Percentiles rank a stretch among this genome's conserved stretches.
Evolutionary conservation across 2,797 vertebrate species (phyloP).

Genomic region (Tachyglossus aculeatus): DNA sequence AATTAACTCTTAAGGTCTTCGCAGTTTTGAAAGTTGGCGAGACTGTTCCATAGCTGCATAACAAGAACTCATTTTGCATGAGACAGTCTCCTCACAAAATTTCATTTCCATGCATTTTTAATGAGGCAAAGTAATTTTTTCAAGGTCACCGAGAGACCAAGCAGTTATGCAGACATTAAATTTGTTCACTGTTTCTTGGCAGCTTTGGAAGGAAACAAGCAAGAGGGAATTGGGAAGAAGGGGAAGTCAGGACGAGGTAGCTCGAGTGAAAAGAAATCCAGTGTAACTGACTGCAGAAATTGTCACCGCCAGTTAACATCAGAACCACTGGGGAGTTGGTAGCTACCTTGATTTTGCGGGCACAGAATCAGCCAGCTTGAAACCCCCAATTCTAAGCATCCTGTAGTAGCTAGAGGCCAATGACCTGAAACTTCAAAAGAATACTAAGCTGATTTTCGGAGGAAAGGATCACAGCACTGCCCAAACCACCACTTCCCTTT

Average conservation of each 20-base stretch:
- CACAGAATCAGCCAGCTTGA: not conserved
- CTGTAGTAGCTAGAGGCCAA: too few relatives aligned
- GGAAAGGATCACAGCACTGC: slow-evolving; percentile 3
- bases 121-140: slow-evolving; percentile 77
- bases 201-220: slow-evolving; percentile 71
- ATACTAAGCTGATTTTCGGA: slow-evolving; percentile 51
- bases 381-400: too few relatives aligned
- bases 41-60: slow-evolving; percentile 48
- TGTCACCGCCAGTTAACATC: too few relatives aligned
- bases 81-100: slow-evolving; percentile 72
- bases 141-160: slow-evolving; percentile 76
- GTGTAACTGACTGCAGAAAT: slow-evolving; percentile 30
- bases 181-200: slow-evolving; percentile 79
- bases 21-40: slow-evolving; percentile 64
- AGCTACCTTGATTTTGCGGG: slow-evolving; percentile 58
- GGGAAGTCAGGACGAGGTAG: slow-evolving; percentile 38
- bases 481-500: slow-evolving; percentile 27
- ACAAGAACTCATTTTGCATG: slow-evolving; percentile 73
- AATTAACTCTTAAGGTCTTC: slow-evolving; percentile 63
- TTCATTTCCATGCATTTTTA: slow-evolving; percentile 81
- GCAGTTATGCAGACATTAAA: slow-evolving; percentile 80
- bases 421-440: too few relatives aligned
- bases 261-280: too few relatives aligned
- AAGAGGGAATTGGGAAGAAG: slow-evolving; percentile 59
- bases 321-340: too few relatives aligned